Evolutionary conservation across 53 echinoderm and acorn worm species (phyloP).

Genomic region (Luidia sarsii): DNA sequence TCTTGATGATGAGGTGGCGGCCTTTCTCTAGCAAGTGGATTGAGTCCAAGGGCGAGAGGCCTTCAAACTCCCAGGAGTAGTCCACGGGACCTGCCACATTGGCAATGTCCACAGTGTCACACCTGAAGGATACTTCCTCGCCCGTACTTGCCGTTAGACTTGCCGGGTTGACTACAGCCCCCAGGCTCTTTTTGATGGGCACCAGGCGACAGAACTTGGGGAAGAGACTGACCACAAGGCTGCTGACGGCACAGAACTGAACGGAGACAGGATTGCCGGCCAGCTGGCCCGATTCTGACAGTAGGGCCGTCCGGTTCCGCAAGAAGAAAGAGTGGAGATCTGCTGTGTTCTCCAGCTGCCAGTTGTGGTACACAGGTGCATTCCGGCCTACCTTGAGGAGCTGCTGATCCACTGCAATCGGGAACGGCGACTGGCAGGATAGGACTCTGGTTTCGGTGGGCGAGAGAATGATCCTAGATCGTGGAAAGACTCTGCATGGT

Average conservation of each 20-base stretch:
- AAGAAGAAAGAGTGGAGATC: constrained; percentile 77
- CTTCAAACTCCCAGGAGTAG: constrained; percentile 73
- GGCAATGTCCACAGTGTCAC: constrained; percentile 56
- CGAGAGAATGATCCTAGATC: constrained; percentile 79
- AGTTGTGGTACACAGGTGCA: constrained; percentile 49
- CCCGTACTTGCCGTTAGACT: constrained; percentile 44
- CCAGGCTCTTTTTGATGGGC: constrained; percentile 25
- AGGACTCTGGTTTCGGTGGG: constrained; percentile 63
- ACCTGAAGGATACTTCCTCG: constrained; percentile 70
- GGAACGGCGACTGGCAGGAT: constrained; percentile 45
- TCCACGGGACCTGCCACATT: constrained; percentile 50
- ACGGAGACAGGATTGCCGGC: constrained; percentile 36
- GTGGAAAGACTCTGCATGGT: constrained; percentile 59
- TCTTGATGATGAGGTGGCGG: constrained; percentile 55
- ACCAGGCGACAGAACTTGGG: constrained; percentile 68
- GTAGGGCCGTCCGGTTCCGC: constrained; percentile 74
- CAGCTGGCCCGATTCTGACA: constrained; percentile 62
- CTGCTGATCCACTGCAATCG: background rate
- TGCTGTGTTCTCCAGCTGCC: constrained; percentile 46
- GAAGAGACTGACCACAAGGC: constrained; percentile 57
- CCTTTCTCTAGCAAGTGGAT: constrained; percentile 64
- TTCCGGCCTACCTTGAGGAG: background rate
- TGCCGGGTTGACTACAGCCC: constrained; percentile 60
- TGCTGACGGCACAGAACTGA: constrained; percentile 69
- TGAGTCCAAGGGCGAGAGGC: constrained; percentile 49